Evolutionary conservation across 2,113 vertebrate species (phyloP).

Genomic region (Channa argus): DNA sequence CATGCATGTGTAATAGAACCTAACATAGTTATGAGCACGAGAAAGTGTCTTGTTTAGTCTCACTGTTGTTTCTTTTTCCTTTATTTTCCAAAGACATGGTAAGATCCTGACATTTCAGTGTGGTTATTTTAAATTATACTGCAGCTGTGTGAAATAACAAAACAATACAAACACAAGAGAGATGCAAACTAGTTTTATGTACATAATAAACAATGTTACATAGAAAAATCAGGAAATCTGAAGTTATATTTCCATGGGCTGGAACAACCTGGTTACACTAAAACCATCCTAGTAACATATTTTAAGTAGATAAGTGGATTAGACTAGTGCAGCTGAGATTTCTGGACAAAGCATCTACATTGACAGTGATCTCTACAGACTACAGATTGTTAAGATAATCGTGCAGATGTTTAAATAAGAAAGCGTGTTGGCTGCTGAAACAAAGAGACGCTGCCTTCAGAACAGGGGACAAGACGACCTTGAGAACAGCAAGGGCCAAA

Average conservation of each 20-base stretch:
- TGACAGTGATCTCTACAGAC: background rate
- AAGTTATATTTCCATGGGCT: conserved; percentile 20
- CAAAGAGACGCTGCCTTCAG: no score
- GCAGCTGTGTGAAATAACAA: background rate
- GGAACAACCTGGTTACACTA: conserved; percentile 16
- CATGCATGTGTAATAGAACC: conserved; percentile 13
- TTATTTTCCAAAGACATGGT: background rate
- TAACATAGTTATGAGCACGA: conserved; percentile 2
- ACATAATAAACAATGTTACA: conserved; percentile 33
- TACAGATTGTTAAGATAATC: no score
- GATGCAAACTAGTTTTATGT: conserved; percentile 36
- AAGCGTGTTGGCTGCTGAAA: no score
- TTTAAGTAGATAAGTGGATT: conserved; percentile 11
- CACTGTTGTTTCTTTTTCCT: background rate
- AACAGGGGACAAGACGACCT: no score
- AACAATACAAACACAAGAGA: conserved; percentile 9
- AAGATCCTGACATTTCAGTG: background rate
- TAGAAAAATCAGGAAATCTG: conserved; percentile 31
- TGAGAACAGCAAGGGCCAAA: no score
- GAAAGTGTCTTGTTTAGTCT: conserved; percentile 3
- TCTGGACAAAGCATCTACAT: conserved; percentile 2
- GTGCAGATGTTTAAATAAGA: no score
- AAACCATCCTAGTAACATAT: conserved; percentile 12
- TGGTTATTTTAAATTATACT: conserved; percentile 12
- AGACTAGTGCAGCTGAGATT: background rate